phyloP scores from a whole-genome alignment of 1,140 invertebrate genomes.

The Calephelis nemesis region DNA sequence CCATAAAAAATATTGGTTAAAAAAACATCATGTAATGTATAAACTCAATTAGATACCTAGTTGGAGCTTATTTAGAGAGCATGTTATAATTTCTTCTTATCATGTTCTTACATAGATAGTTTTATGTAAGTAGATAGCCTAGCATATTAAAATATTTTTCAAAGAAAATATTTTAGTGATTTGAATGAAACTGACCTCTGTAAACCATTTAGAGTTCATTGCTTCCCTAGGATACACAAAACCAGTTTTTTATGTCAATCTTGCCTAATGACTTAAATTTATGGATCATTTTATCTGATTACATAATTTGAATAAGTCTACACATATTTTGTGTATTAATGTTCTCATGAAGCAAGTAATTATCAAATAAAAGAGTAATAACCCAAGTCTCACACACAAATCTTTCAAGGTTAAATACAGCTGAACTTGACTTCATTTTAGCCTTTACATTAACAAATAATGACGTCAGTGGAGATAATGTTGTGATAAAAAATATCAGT shows the following conservation, averaged over 20 bases:
- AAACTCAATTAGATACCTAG: too few relatives aligned
- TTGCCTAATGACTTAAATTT: background rate
- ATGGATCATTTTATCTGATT: background rate
- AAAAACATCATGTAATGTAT: too few relatives aligned
- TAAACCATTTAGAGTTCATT: constrained; percentile 12
- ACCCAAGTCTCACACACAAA: constrained; percentile 3
- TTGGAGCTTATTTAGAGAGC: too few relatives aligned
- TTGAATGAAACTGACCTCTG: background rate
- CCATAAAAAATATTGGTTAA: too few relatives aligned
- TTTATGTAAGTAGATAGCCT: too few relatives aligned
- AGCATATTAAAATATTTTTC: background rate
- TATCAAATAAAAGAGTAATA: constrained; percentile 7
- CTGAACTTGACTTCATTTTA: constrained; percentile 66
- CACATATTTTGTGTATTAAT: background rate
- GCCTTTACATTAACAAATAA: constrained; percentile 48
- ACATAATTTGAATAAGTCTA: background rate
- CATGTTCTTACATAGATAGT: too few relatives aligned
- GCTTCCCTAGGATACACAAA: background rate
- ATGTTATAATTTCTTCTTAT: too few relatives aligned
- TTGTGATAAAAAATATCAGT: constrained; percentile 58
- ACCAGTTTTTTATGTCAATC: background rate
- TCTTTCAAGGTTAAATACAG: constrained; percentile 37
- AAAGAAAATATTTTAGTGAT: background rate
- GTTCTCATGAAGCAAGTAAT: constrained; percentile 6
- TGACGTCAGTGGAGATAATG: constrained; percentile 48